phyloP scores from a whole-genome alignment of 1,140 invertebrate species.

The Heterodera carotae region DNA sequence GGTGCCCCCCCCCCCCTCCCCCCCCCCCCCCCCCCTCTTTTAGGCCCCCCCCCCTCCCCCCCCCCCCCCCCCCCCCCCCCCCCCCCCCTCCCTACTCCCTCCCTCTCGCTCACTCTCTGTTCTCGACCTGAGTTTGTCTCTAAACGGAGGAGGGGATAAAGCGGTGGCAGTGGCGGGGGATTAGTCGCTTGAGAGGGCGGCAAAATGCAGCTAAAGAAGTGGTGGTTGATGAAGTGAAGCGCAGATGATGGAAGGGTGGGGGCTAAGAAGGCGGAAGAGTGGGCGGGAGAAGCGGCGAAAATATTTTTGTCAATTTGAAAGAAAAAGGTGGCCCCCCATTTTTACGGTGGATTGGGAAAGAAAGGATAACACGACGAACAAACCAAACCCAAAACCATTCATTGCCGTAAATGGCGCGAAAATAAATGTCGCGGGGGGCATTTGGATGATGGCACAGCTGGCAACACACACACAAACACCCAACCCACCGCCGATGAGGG shows the following conservation, averaged over 20 bases:
- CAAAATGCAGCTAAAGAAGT: background rate
- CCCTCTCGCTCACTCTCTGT: background rate
- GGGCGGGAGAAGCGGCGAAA: background rate
- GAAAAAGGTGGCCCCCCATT: background rate
- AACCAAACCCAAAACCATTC: too few relatives aligned
- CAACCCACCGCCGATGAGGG: too few relatives aligned
- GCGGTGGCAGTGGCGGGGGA: background rate
- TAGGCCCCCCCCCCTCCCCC: too few relatives aligned
- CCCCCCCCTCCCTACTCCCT: too few relatives aligned
- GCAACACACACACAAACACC: background rate
- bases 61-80: too few relatives aligned
- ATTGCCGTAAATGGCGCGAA: background rate
- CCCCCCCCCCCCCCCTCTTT: too few relatives aligned
- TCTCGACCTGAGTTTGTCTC: conserved; percentile 1
- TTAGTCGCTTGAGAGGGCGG: conserved; percentile 16
- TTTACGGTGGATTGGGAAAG: background rate
- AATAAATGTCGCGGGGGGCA: background rate
- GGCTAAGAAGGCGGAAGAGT: background rate
- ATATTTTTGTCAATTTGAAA: too few relatives aligned
- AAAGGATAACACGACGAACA: too few relatives aligned
- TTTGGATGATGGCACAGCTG: conserved; percentile 15
- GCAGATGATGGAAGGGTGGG: background rate
- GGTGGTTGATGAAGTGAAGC: background rate
- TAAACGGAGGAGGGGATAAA: background rate
- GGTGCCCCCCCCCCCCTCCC: too few relatives aligned